Evolutionary conservation across 2,113 vertebrate genomes (phyloP), one percentile per base, ranked within the genome.

Genomic region (Coturnix japonica): DNA sequence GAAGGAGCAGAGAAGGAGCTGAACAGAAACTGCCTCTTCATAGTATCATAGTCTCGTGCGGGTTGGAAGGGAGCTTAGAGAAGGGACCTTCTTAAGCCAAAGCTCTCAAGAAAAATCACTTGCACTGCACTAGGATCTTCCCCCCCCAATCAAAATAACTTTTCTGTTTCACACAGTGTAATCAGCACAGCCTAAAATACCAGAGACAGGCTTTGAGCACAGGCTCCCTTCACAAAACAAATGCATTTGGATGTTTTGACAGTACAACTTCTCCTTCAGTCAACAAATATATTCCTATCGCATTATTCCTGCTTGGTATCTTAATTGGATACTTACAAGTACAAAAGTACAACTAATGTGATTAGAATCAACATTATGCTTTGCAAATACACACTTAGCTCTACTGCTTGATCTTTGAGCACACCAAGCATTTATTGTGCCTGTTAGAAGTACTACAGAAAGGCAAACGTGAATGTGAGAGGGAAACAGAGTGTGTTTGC

Each of bases 351-450:
- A 84, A 21, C 16, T 44, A 41, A 53, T 1, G 1, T 30, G n/a
- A 84, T 8, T 3, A 81, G 31, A 56, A 72, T 47, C 16, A 7
- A 31, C 37, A 8, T 19, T 31, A 67, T 6, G 30, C 70, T 57
- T 46, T 87, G 64, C 2, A 30, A 33, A 79, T 17, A 26, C 0
- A 0, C 30, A 9, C 21, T 43, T 46, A 69, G 43, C 60, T 85
- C 71, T 7, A 1, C 14, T 47, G 31, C 23, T 35, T 16, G 1
- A 77, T 43, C 61, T 78, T 76, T 65, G 56, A 39, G 13, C 5
- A 37, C 0, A 30, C 20, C 22, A 33, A 87, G n/a, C 13, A 56
- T 22, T 39, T 37, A 39, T 56, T 0, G 0, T 6, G n/a, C 35
- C 57, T 0, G 0, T 3, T 61, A 30, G 0, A 83, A 63, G 20